These are phyloP conservation scores for Carterocephalus palaemon DNA, from an alignment of 2,888 invertebrate genomes.

Conservation along the genomic window DNA sequence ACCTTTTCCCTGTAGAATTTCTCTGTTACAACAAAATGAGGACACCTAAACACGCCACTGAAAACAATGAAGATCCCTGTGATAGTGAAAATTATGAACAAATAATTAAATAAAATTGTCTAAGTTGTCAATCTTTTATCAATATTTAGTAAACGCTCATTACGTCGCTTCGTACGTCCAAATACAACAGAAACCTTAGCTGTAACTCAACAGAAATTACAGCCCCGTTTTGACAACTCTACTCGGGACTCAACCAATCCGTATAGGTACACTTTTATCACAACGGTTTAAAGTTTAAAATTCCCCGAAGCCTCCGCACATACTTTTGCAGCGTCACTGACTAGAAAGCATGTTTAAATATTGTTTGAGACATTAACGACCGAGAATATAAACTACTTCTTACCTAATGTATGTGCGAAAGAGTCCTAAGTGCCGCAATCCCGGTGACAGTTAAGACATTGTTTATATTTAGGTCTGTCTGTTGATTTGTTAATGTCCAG, in stretches of 20 bases:
- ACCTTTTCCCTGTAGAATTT: too few species aligned
- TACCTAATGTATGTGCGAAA: slow-evolving; percentile 18
- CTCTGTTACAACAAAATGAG: too few species aligned
- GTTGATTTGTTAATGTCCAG: too few species aligned
- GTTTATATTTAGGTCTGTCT: too few species aligned
- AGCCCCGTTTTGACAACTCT: slow-evolving; percentile 12
- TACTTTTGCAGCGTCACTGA: slow-evolving; percentile 13
- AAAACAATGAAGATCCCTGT: too few species aligned
- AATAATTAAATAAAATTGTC: too few species aligned
- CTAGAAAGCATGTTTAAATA: slow-evolving; percentile 24
- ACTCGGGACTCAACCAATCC: neutral
- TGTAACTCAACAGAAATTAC: slow-evolving; percentile 20
- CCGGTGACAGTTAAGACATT: too few species aligned
- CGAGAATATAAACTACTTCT: slow-evolving; percentile 9
- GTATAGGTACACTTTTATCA: slow-evolving; percentile 4
- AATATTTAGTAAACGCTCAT: too few species aligned
- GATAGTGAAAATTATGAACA: too few species aligned
- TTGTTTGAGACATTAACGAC: slow-evolving; percentile 23
- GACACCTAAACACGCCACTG: too few species aligned
- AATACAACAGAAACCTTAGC: slow-evolving; percentile 2
- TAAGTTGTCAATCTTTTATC: too few species aligned
- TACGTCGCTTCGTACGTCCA: neutral
- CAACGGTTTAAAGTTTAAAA: neutral
- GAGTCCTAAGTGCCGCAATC: neutral
- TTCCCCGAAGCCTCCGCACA: neutral